Evolutionary conservation across 2,113 vertebrate species (phyloP), one percentile per base, ranked within the genome.

Genomic region (Tetrao urogallus): DNA sequence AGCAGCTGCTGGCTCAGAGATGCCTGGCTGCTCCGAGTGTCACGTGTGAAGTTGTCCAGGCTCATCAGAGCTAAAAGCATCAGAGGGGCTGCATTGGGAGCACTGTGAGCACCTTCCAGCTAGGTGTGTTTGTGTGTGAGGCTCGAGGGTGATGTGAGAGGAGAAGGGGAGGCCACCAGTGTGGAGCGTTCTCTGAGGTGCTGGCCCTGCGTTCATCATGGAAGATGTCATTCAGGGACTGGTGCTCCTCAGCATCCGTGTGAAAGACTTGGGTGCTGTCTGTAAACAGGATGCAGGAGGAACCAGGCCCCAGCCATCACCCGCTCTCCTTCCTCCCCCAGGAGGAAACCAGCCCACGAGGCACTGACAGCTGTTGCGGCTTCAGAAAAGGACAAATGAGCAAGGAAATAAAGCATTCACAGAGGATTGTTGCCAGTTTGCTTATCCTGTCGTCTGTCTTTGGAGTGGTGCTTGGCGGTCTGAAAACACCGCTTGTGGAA

Each of bases 291-390:
- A 93, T 93, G 21, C 1, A 5, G 67, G 57, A 57, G 22, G 60
- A 89, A 43, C 77, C 36, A 77, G 76, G 78, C 60, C 47, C 47
- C 3, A 2, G 7, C 38, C 66, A 17, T 56, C 50, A 4, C 56
- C 28, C 20, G 18, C 4, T 40, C 30, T 45, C 28, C 8, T 64
- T 88, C 42, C 27, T 79, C 65, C 36, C 13, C 0, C 8, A 4
- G 69, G 43, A 40, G 60, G 42, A 82, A 88, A 70, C 60, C 69
- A 71, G 72, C 69, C 69, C 80, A 36, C 42, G 72, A 82, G 48
- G 40, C 57, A 40, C n/a, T 64, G 58, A 61, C 89, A 93, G 79
- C 82, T 91, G 91, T 57, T 94, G 43, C 52, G 66, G 15, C 52
- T 77, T 63, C 14, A 65, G 22, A 58, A 85, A 79, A 85, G 48